Conservation (phyloP, 2,113 vertebrate genomes). For the Mandrillus leucophaeus region DNA sequence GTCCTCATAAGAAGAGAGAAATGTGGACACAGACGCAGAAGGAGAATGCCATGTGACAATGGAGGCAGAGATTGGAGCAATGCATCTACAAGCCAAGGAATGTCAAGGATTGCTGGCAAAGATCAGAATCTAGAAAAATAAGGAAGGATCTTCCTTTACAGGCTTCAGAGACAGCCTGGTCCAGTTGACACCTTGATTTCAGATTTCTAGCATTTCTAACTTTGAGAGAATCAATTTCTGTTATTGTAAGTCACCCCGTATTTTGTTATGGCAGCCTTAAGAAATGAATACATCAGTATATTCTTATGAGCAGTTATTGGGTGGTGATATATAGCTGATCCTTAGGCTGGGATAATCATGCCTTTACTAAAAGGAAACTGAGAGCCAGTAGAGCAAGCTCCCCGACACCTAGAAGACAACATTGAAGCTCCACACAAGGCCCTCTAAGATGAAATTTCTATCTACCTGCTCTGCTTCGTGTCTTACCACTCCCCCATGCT, state of each 20-base stretch:
- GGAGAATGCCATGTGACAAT: background rate
- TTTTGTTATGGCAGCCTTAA: background rate
- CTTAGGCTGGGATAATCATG: background rate
- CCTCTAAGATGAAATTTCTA: background rate
- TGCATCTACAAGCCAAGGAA: background rate
- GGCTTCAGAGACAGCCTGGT: background rate
- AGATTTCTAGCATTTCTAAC: background rate
- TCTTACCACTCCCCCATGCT: accelerated
- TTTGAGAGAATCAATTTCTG: background rate
- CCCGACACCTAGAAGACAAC: background rate
- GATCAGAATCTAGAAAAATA: background rate
- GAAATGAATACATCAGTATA: background rate
- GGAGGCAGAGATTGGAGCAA: background rate
- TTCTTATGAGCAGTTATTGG: background rate
- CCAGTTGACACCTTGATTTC: background rate
- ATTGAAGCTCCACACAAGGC: background rate
- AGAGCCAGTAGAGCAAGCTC: background rate
- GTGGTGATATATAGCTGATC: background rate
- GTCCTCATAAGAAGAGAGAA: background rate
- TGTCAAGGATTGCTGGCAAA: background rate
- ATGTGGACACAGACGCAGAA: background rate
- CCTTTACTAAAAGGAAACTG: background rate
- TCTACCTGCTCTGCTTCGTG: background rate
- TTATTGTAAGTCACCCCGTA: background rate
- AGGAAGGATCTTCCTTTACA: background rate